Percentiles rank a stretch among this genome's conserved stretches.
phyloP scores from a whole-genome alignment of 1,140 invertebrate species.

The Dendroctonus valens region DNA sequence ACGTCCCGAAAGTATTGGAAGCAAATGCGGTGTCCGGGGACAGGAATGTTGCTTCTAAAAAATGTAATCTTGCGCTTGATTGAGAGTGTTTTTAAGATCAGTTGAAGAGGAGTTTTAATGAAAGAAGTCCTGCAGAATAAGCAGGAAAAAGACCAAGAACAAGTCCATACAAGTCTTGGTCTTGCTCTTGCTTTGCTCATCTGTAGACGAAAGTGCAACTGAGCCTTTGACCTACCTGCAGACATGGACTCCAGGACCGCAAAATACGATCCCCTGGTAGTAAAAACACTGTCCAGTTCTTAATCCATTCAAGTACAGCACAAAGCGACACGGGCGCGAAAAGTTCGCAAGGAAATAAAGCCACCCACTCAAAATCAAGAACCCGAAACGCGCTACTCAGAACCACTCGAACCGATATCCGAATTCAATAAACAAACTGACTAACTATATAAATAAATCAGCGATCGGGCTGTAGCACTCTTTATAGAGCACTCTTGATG shows the following conservation, averaged over 20 bases:
- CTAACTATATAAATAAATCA: conserved; percentile 55
- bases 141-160: too few relatives aligned
- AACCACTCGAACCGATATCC: conserved; percentile 48
- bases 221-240: conserved; percentile 36
- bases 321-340: conserved; percentile 13
- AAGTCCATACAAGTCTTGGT: too few relatives aligned
- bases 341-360: conserved; percentile 26
- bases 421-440: conserved; percentile 54
- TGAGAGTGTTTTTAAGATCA: too few relatives aligned
- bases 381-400: conserved; percentile 32
- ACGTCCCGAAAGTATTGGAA: too few relatives aligned
- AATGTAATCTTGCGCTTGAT: too few relatives aligned
- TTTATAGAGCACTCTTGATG: conserved; percentile 51
- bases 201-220: too few relatives aligned
- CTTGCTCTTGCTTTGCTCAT: too few relatives aligned
- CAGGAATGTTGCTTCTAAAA: too few relatives aligned
- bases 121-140: too few relatives aligned
- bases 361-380: conserved; percentile 37
- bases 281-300: conserved; percentile 17
- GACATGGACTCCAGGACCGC: conserved; percentile 50
- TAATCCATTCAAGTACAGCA: conserved; percentile 33
- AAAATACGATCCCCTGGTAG: conserved; percentile 27
- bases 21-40: too few relatives aligned
- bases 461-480: conserved; percentile 53
- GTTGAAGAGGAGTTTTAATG: too few relatives aligned